phyloP scores from a whole-genome alignment of 2,888 invertebrate genomes.

The Limnephilus rhombicus region DNA sequence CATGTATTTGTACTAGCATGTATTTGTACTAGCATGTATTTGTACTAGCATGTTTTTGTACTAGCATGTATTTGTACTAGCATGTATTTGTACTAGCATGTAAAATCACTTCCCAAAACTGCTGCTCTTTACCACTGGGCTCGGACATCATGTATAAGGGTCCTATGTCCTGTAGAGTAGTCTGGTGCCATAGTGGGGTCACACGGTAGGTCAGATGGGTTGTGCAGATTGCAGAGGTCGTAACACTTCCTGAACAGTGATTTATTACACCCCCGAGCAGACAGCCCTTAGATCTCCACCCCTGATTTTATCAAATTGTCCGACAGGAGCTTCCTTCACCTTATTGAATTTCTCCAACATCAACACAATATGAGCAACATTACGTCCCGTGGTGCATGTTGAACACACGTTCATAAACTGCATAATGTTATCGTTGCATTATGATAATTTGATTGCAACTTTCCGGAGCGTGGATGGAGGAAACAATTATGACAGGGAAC shows the following conservation, averaged over 20 bases:
- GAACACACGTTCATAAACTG: too few relatives aligned
- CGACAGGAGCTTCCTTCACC: background rate
- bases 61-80: too few relatives aligned
- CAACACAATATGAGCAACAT: background rate
- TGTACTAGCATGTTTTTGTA: too few relatives aligned
- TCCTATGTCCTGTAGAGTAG: background rate
- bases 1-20: too few relatives aligned
- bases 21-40: too few relatives aligned
- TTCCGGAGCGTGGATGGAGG: too few relatives aligned
- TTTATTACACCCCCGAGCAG: slow-evolving; percentile 26
- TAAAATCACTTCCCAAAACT: too few relatives aligned
- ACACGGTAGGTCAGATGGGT: background rate
- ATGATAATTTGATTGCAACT: too few relatives aligned
- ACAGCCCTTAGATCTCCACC: slow-evolving; percentile 17
- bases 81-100: too few relatives aligned
- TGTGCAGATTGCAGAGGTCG: background rate
- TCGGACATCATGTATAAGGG: background rate
- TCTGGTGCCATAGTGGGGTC: background rate
- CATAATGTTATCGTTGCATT: too few relatives aligned
- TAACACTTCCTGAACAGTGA: slow-evolving; percentile 11
- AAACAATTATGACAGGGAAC: too few relatives aligned
- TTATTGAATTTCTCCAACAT: background rate
- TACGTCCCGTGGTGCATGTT: background rate
- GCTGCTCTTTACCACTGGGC: too few relatives aligned
- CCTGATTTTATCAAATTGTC: slow-evolving; percentile 18